Evolutionary conservation across 2,888 invertebrate genomes (phyloP), one percentile per base, ranked within the genome.

Genomic region (Athrips mouffetella): DNA sequence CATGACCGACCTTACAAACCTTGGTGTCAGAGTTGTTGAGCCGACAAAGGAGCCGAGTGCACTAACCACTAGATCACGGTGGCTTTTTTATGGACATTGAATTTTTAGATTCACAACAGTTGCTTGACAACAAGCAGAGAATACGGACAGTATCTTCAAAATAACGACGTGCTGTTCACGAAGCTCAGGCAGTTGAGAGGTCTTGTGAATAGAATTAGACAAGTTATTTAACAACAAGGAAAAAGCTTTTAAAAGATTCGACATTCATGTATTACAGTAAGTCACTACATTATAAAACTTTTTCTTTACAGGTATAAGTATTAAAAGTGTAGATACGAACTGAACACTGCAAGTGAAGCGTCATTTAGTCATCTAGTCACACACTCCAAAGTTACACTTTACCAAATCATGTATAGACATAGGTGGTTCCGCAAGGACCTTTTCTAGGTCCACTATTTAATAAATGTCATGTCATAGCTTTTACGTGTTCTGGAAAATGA

Each of bases 391-490:
- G 55, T 48, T 49, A 57, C 27, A 18, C 44, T 13, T 45, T 29
- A 42, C 45, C 44, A 55, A 58, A 60, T 23, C 20, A 23, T 44
- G 23, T 15, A 50, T 44, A 55, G 52, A 11, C 8, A 16, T 50
- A 47, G 50, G 50, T 50, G 51, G 10, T 31, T 10, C 48, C 51
- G 25, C 6, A 52, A 51, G 16, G 6, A 52, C 50, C 50, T 44
- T 50, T 48, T 48, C 29, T 61, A 62, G 57, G 48, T 51, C 58
- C 58, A 58, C 54, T 44, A 49, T 54, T 59, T 53, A 50, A 54
- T 53, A 53, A 63, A 53, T 59, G 53, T n/a, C n/a, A 40, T 57
- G 60, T 27, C 61, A 61, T 62, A 62, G 72, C 70, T 80, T 74
- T 67, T 62, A 67, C 69, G 72, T 63, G 53, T 58, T 49, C 48